Evolutionary conservation across 2,888 invertebrate genomes (phyloP), one percentile per base, ranked within the genome.

Genomic region (Spisula solida): DNA sequence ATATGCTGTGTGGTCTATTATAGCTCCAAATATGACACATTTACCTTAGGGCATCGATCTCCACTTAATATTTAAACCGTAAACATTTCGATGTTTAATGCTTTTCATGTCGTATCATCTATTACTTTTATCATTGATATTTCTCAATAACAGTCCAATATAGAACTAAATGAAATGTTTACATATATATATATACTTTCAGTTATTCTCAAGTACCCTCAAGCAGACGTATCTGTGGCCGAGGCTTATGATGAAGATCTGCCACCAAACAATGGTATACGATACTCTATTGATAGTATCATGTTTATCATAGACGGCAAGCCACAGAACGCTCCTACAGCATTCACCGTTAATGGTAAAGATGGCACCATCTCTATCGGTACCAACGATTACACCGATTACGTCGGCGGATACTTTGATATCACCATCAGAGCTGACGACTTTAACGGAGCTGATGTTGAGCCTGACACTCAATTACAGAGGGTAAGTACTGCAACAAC

Each of bases 361-460:
- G 93, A 92, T 31, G 95, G 94, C 6, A 87, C 88, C 18, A 85
- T 95, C 25, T 86, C 91, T 2, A 91, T 93, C 8, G 92, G 92
- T 47, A 85, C 90, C 20, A 91, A 91, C 20, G 89, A 93, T 16
- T 95, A 94, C 85, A 86, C 85, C 0, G 93, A 92, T 41, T 95
- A 93, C 81, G 87, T 92, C 48, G 93, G 92, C 10, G 94, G 95
- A 0, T 92, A 92, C 85, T 95, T 95, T 89, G 82, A 86, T 6
- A 81, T 95, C 10, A 88, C 83, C 0, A 85, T 95, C 6, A 87
- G 85, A 75, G 95, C 94, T 5, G 91, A 92, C 47, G 95, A 95
- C 78, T n/a, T 47, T 16, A 18, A 78, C 5, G 91, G 93, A n/a
- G 80, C 78, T 48, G 66, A 88, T 81, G 85, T 81, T n/a, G 34